Conservation (phyloP, 2,797 vertebrate species). For the Liasis olivaceus region DNA sequence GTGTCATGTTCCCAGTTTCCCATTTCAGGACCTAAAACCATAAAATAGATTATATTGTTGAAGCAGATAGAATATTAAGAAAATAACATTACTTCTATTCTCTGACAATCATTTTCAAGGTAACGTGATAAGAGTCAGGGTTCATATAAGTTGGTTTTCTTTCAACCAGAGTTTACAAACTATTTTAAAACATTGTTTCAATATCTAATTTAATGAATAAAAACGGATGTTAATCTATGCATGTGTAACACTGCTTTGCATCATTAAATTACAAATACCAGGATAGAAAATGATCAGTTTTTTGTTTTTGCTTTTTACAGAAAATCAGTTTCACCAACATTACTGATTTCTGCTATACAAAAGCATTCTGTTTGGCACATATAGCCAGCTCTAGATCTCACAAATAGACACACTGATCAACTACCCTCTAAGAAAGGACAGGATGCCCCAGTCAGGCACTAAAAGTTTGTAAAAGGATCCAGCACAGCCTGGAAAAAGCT, state of each 20-base stretch:
- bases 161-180: neutral
- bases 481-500: neutral
- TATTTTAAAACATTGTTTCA: neutral
- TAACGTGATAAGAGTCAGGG: neutral
- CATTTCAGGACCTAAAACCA: constrained; percentile 40
- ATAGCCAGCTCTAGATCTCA: neutral
- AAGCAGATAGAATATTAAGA: neutral
- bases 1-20: neutral
- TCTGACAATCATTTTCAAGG: neutral
- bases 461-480: neutral
- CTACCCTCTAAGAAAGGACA: neutral
- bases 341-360: neutral
- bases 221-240: neutral
- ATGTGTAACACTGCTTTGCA: neutral
- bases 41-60: constrained; percentile 35
- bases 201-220: neutral
- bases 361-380: too few relatives aligned
- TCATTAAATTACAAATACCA: neutral
- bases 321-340: neutral
- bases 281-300: neutral
- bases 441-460: neutral
- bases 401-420: neutral
- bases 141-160: neutral
- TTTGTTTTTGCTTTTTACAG: neutral
- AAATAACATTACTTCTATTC: neutral